These are phyloP conservation scores for Anoplius nigerrimus DNA, from an alignment of 2,888 invertebrate genomes.

Conservation along the genomic window DNA sequence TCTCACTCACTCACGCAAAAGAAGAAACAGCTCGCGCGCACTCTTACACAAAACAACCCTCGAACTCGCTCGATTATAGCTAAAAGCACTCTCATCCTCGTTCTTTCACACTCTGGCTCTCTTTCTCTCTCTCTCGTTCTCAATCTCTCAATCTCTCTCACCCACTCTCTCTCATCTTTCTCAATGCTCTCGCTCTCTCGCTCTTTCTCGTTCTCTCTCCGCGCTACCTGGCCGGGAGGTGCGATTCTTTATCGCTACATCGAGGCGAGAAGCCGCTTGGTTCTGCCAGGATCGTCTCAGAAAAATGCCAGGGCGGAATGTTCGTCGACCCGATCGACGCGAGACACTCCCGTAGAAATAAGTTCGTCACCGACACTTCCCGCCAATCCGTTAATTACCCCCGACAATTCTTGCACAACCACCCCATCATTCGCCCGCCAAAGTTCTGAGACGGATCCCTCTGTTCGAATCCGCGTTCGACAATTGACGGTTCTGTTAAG, in stretches of 20 bases:
- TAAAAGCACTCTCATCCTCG: too few species aligned
- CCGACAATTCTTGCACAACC: too few species aligned
- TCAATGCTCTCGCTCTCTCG: too few species aligned
- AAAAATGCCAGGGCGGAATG: constrained; percentile 20
- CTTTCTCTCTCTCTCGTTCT: constrained; percentile 20
- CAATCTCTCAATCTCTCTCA: too few species aligned
- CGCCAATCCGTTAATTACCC: too few species aligned
- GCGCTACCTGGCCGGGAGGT: constrained; percentile 43
- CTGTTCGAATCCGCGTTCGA: not conserved
- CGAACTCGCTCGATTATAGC: too few species aligned
- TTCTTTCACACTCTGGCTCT: too few species aligned
- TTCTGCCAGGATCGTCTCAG: constrained; percentile 44
- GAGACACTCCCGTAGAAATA: not conserved
- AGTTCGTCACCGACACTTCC: not conserved
- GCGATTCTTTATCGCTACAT: constrained; percentile 50
- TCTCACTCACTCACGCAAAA: constrained; percentile 23
- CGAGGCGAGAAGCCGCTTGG: constrained; percentile 46
- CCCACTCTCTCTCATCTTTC: constrained; percentile 12
- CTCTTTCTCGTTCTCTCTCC: constrained; percentile 24
- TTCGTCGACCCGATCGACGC: too few species aligned
- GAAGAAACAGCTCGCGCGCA: constrained; percentile 10
- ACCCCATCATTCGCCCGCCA: constrained; percentile 1
- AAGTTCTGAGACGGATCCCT: constrained; percentile 9
- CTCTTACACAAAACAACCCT: not conserved
- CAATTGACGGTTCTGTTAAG: not conserved